Percentiles rank a stretch among this genome's conserved stretches.
These are phyloP conservation scores for Chitala chitala DNA, from an alignment of 2,113 vertebrate genomes.

Conservation along the genomic window DNA sequence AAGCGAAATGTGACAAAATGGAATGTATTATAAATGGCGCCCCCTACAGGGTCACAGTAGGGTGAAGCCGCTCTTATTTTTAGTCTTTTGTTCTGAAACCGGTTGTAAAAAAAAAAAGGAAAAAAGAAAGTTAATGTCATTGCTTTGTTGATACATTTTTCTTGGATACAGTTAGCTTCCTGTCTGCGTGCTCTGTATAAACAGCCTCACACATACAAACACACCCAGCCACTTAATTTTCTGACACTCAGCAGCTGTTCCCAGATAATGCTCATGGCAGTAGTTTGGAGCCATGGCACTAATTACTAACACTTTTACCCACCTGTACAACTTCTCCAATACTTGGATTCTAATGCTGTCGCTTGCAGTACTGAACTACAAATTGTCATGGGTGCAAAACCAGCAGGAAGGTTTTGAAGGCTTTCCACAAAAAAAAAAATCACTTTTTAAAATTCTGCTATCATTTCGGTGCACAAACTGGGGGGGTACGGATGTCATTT, in stretches of 20 bases:
- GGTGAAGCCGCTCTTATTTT: too few relatives aligned
- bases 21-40: background rate
- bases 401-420: background rate
- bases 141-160: too few relatives aligned
- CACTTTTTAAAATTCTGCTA: background rate
- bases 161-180: too few relatives aligned
- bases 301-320: background rate
- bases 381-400: background rate
- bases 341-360: background rate
- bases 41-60: background rate
- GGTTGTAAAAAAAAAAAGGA: too few relatives aligned
- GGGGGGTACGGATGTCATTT: background rate
- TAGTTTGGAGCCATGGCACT: background rate
- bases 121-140: too few relatives aligned
- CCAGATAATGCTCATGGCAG: background rate
- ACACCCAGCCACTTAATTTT: too few relatives aligned
- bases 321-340: background rate
- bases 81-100: too few relatives aligned
- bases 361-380: background rate
- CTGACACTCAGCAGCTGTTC: background rate
- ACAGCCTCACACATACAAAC: background rate
- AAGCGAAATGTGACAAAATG: too few relatives aligned
- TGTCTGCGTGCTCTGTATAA: too few relatives aligned
- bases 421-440: background rate
- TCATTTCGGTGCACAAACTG: background rate